Conservation (phyloP, 2,888 invertebrate genomes). For the Cotesia congregata region DNA sequence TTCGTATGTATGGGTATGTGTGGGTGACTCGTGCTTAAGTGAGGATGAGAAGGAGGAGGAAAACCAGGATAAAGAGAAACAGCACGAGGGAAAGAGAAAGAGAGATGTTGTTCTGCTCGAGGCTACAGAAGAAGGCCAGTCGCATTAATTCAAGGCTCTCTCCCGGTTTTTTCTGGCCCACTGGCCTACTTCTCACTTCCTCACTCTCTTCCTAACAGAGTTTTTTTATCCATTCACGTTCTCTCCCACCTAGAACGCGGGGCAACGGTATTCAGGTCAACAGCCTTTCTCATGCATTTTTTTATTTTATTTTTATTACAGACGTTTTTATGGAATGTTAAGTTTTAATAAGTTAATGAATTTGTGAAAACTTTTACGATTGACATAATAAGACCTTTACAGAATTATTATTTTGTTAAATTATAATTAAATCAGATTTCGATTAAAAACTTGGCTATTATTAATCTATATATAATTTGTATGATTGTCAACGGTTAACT, state of each 20-base stretch:
- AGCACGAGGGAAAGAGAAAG: conserved; percentile 8
- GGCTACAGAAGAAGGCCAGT: conserved; percentile 49
- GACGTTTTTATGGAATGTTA: conserved; percentile 9
- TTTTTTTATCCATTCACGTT: conserved; percentile 39
- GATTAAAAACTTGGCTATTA: too few relatives aligned
- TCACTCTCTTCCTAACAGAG: conserved; percentile 54
- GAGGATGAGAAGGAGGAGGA: conserved; percentile 28
- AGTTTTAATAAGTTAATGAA: too few relatives aligned
- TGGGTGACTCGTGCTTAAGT: conserved; percentile 25
- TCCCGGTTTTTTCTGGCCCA: conserved; percentile 47
- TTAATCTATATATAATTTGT: too few relatives aligned
- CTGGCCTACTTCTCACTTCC: conserved; percentile 55
- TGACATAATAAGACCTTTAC: too few relatives aligned
- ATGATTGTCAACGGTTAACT: too few relatives aligned
- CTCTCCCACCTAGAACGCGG: conserved; percentile 36
- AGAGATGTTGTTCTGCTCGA: conserved; percentile 13
- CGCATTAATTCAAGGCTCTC: conserved; percentile 43
- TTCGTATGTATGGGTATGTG: too few relatives aligned
- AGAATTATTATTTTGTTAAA: too few relatives aligned
- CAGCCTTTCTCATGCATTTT: conserved; percentile 48
- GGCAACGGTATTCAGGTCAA: conserved; percentile 58
- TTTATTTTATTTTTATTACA: background rate
- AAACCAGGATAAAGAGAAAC: conserved; percentile 24
- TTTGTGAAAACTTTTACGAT: too few relatives aligned
- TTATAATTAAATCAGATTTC: too few relatives aligned